Evolutionary conservation across 2,888 invertebrate genomes (phyloP), one percentile per base, ranked within the genome.

Genomic region (Melanchra persicariae): DNA sequence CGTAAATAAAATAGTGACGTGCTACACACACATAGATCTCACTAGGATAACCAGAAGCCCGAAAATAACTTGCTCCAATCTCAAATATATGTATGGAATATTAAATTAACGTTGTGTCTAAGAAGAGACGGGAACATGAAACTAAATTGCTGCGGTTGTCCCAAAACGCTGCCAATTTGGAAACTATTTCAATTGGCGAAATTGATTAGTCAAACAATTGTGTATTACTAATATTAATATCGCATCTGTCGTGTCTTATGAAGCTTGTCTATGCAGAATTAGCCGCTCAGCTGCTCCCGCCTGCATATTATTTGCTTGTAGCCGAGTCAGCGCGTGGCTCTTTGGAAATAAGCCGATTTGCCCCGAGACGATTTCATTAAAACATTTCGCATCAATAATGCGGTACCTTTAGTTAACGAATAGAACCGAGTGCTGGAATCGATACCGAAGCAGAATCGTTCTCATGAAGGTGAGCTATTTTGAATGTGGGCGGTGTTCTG

Each of bases 261-360:
- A 82, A 86, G 80, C 82, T 80, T 82, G 86, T 86, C 84, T 87
- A 84, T 86, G 89, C 88, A 85, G 87, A 89, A 89, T 89, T 89
- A 87, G 85, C 79, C 75, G 81, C 86, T 82, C 89, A 91, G 87
- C 89, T 90, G 89, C 81, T 83, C 64, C 64, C 43, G 77, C 80
- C 86, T 81, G 85, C 83, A 85, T 85, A 85, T 85, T 87, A 87
- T 90, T 89, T 86, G 84, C 84, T 85, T 85, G 81, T 81, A 81
- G 81, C 82, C 67, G 55, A 74, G 65, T 76, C 73, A 82, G 85
- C 76, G 79, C 70, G 69, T 80, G 79, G 85, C 86, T 84, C 83
- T 82, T 81, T 82, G 71, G 80, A 83, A 85, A 86, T 85, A 85
- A 89, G 83, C 85, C 83, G 85, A 86, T 88, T 87, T 84, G 74